Percentiles rank a stretch among this genome's conserved stretches.
These are phyloP conservation scores for Nebria brevicollis DNA, from an alignment of 2,888 invertebrate genomes.

Conservation along the genomic window DNA sequence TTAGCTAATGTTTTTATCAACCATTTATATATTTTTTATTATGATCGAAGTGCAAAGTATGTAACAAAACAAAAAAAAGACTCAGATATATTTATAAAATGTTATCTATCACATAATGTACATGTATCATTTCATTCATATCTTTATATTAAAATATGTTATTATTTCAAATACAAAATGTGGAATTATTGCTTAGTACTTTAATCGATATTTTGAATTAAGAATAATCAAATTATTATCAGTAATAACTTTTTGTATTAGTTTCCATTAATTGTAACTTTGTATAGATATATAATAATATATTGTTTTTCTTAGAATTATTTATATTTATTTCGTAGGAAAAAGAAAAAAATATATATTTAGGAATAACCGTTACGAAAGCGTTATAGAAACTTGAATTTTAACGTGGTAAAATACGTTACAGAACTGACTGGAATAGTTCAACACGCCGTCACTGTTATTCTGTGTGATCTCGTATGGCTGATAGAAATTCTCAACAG, in stretches of 20 bases:
- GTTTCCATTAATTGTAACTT: neutral
- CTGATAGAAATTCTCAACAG: conserved; percentile 41
- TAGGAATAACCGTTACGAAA: neutral
- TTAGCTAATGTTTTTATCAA: too few relatives aligned
- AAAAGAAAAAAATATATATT: neutral
- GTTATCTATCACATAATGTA: too few relatives aligned
- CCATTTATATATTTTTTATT: too few relatives aligned
- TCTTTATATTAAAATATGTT: too few relatives aligned
- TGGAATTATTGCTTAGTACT: too few relatives aligned
- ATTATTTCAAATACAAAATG: too few relatives aligned
- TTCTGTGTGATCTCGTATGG: conserved; percentile 40
- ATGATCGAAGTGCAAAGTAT: too few relatives aligned
- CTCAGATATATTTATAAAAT: too few relatives aligned
- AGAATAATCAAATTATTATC: too few relatives aligned
- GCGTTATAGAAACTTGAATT: neutral
- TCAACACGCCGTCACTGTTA: conserved; percentile 25
- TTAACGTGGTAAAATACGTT: neutral
- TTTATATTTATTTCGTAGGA: neutral
- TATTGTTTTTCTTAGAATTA: neutral
- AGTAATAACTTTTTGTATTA: neutral
- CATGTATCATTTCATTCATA: too few relatives aligned
- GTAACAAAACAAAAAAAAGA: too few relatives aligned
- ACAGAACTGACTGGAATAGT: neutral
- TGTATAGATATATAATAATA: neutral
- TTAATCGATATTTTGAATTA: too few relatives aligned